Percentiles rank a stretch among this genome's conserved stretches.
Evolutionary conservation across 2,113 vertebrate species (phyloP).

Genomic region (Dicerorhinus sumatrensis): DNA sequence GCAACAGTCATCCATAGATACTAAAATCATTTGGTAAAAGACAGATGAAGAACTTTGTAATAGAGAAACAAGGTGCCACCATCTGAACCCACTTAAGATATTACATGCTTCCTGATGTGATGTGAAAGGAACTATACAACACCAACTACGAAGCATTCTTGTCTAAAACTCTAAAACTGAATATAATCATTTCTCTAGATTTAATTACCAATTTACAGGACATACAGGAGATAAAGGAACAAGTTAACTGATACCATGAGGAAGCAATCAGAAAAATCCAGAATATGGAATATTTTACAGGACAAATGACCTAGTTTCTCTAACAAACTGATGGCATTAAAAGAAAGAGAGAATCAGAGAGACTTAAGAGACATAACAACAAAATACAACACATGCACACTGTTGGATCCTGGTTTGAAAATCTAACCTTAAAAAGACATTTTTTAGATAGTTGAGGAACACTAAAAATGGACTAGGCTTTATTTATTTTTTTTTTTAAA

Average conservation of each 20-base stretch:
- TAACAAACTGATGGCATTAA: background rate
- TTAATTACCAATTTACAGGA: background rate
- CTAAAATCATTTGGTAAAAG: background rate
- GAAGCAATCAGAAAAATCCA: background rate
- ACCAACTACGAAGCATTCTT: background rate
- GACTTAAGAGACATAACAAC: background rate
- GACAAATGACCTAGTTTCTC: background rate
- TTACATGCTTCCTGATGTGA: background rate
- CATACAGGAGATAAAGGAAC: background rate
- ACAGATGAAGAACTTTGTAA: background rate
- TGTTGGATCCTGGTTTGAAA: background rate
- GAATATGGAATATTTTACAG: background rate
- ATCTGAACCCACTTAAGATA: background rate
- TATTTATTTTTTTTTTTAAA: background rate
- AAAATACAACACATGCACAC: background rate
- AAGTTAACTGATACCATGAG: background rate
- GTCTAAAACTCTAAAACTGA: conserved; percentile 16
- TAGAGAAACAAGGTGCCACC: background rate
- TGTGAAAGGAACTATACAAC: background rate
- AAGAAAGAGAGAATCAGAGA: background rate
- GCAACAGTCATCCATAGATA: background rate
- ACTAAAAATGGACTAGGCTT: background rate
- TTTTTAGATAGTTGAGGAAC: conserved; percentile 16
- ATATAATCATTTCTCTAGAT: background rate
- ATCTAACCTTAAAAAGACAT: background rate